Conservation (phyloP, 2,888 invertebrate genomes). For the Lamellibrachia columna region DNA sequence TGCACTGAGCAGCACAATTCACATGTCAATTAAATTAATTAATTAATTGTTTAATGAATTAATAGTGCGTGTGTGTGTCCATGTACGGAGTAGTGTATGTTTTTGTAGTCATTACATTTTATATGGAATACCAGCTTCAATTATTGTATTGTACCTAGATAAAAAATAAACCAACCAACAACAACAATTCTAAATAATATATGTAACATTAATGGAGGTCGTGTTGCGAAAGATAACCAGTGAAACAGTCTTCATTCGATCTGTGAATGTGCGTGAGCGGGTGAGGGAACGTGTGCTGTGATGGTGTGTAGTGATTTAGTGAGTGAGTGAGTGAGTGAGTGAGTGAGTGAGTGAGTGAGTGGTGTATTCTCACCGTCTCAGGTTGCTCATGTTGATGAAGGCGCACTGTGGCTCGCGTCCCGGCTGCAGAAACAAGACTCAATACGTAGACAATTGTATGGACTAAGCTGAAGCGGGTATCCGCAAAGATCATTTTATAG, state of each 20-base stretch:
- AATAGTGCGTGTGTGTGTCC: background rate
- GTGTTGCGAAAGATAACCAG: background rate
- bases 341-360: constrained; percentile 13
- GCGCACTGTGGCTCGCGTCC: background rate
- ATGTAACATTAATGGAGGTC: too few species aligned
- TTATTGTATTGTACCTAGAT: too few species aligned
- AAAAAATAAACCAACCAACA: too few species aligned
- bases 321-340: background rate
- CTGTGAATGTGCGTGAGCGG: background rate
- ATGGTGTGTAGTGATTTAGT: background rate
- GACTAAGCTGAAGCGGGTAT: background rate
- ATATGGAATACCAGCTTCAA: too few species aligned
- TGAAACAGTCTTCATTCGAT: background rate
- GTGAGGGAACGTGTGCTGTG: background rate
- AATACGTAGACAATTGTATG: background rate
- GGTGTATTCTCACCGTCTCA: background rate
- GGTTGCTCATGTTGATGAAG: background rate
- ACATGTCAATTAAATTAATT: background rate
- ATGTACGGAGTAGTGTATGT: background rate
- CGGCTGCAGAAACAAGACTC: background rate
- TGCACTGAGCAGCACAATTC: too few species aligned
- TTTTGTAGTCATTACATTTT: too few species aligned
- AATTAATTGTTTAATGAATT: too few species aligned
- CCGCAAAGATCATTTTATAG: background rate
- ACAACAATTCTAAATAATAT: too few species aligned